Base-by-base conservation (phyloP, 2,113 vertebrate species). In the Pseudopodoces humilis region DNA sequence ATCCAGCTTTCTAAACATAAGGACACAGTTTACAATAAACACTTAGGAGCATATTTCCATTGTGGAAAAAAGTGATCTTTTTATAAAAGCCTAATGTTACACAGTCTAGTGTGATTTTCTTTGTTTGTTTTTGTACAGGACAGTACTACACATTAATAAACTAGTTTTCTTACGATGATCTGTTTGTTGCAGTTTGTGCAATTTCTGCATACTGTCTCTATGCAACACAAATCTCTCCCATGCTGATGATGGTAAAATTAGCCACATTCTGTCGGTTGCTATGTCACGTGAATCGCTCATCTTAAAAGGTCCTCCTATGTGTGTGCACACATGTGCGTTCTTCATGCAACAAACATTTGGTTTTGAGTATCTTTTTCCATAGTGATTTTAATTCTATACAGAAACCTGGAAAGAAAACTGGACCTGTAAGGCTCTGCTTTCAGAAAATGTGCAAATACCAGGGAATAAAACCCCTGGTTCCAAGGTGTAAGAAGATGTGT, bases 321-420 rank as follows among this genome's bases (percentile, higher is more conserved):
- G n/a, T 58, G 44, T 25, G 30, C 1, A 1, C 5, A 31, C 1
- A 0, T 6, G 10, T 65, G 31, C 13, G 11, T n/a, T 43, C 18
- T 39, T 86, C 41, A 75, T 28, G 17, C 27, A 85, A 62, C 13
- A 44, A 88, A 65, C 33, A 92, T 37, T 63, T 79, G 25, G 9
- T 7, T 82, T 85, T 11, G 3, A 49, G 10, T 28, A 17, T 31
- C 28, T 43, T 59, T 85, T 55, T 37, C 39, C 15, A 35, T 0
- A 59, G 11, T 22, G 65, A 83, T 9, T 35, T 62, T 43, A 78
- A 41, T 3, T 6, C 43, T 60, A 30, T 25, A 53, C 0, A 64
- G 23, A 88, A 70, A 62, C 85, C 41, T 75, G 14, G 24, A 65
- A 90, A 74, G 37, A 41, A 44, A 53, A 69, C 18, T 23, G 43